phyloP scores from a whole-genome alignment of 2,888 invertebrate species.

The Eilema caniola region DNA sequence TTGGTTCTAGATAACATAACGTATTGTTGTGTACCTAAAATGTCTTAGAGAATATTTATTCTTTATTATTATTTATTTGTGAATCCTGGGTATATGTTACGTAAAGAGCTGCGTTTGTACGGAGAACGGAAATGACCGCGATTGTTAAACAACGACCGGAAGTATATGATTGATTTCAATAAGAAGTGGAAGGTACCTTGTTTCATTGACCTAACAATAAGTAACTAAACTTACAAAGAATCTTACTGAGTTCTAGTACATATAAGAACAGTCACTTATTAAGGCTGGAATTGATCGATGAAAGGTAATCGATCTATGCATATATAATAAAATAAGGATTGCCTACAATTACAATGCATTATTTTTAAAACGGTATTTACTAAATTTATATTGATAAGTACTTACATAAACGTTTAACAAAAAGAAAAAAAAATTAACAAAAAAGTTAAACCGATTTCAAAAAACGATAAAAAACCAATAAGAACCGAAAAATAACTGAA shows the following conservation, averaged over 20 bases:
- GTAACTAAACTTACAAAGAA: constrained; percentile 7
- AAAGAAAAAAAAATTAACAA: too few relatives aligned
- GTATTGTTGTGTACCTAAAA: too few relatives aligned
- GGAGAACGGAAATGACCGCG: constrained; percentile 18
- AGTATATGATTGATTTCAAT: constrained; percentile 32
- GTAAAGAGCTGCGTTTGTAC: constrained; percentile 10
- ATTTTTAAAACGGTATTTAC: too few relatives aligned
- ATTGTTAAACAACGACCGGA: constrained; percentile 18
- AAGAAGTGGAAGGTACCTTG: constrained; percentile 28
- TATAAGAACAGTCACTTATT: not conserved
- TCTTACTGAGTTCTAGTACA: not conserved
- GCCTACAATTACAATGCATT: too few relatives aligned
- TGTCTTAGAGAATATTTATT: too few relatives aligned
- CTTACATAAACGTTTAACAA: too few relatives aligned
- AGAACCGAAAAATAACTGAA: too few relatives aligned
- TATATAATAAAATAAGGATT: too few relatives aligned
- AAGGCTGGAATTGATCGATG: not conserved
- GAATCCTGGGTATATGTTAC: constrained; percentile 1
- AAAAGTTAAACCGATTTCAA: too few relatives aligned
- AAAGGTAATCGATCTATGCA: not conserved
- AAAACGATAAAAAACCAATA: too few relatives aligned
- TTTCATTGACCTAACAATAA: constrained; percentile 15
- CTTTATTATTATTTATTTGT: not conserved
- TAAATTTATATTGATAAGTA: too few relatives aligned
- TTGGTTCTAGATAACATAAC: too few relatives aligned